Evolutionary conservation across 92 coral and sea anemone species (phyloP), one percentile per base, ranked within the genome.

Genomic region (Umimayanthus chanpuru): DNA sequence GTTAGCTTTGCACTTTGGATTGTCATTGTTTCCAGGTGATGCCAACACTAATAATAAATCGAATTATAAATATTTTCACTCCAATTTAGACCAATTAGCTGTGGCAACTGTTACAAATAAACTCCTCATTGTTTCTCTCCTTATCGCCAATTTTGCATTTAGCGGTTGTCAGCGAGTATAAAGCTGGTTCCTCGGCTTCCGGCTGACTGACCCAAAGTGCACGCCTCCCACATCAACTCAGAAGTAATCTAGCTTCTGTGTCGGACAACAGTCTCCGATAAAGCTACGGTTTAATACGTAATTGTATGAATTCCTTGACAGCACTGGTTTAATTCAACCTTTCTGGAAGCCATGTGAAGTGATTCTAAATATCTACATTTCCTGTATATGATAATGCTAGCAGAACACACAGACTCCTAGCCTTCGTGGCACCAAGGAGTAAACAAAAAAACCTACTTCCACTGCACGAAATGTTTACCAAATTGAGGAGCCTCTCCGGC

Each of bases 351-450:
- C n/a, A 49, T 70, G 58, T 40, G 78, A 70, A 83, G 66, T 83
- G 74, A 40, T 41, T 71, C 64, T 47, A 74, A 92, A 93, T 95
- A 92, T 71, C 94, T 90, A 90, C 21, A 86, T 77, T 95, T 95
- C 98, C 98, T 95, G 98, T 89, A 77, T 87, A 66, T 38, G 96
- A 93, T 93, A 93, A 91, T 64, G 50, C 87, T 68, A 83, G 87
- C 87, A 85, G 77, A 88, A 85, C 91, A 78, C 86, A 78, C 84
- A 85, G 76, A 64, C 70, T 29, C 44, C 64, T 79, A 86, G 94
- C 85, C 94, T 71, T 1, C 72, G 21, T 89, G 94, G 94, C 94
- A 89, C 94, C 94, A 55, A 2, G 74, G 26, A 1, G 94, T 89
- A 92, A 92, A 92, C 94, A 92, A 38, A 26, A 26, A 55, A 3